A percentile compares a stretch with the other conserved stretches of the same genome.
Evolutionary conservation across 2,888 invertebrate species (phyloP).

Genomic region (Pseudeuparius sepicola): DNA sequence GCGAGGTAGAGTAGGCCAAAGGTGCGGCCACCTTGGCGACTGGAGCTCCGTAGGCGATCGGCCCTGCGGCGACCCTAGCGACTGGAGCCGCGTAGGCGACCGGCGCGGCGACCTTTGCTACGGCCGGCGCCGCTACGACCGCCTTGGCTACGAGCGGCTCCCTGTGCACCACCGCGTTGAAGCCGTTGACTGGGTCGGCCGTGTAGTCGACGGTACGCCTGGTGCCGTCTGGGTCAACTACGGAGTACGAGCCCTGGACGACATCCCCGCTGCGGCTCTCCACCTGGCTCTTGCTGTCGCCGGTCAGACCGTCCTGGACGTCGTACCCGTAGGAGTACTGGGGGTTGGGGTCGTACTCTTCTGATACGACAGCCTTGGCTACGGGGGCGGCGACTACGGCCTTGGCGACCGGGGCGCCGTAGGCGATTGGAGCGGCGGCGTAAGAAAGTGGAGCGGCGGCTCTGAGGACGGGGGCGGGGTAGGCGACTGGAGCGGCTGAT

Average conservation of each 20-base stretch:
- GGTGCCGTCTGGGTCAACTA: slow-evolving; percentile 51
- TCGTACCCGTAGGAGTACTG: slow-evolving; percentile 50
- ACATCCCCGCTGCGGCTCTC: slow-evolving; percentile 54
- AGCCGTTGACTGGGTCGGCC: slow-evolving; percentile 44
- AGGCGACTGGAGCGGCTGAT: slow-evolving; percentile 18
- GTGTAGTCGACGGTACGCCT: slow-evolving; percentile 54
- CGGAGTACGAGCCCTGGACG: slow-evolving; percentile 49
- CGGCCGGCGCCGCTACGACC: slow-evolving; percentile 16
- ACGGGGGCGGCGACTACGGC: slow-evolving; percentile 18
- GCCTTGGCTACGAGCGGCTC: slow-evolving; percentile 30
- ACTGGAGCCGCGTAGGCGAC: slow-evolving; percentile 30
- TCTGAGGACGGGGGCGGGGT: slow-evolving; percentile 20
- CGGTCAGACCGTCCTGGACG: slow-evolving; percentile 47
- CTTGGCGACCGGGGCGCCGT: slow-evolving; percentile 19
- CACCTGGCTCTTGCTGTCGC: slow-evolving; percentile 49
- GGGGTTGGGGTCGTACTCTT: slow-evolving; percentile 35
- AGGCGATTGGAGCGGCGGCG: slow-evolving; percentile 20
- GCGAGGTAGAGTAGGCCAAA: slow-evolving; percentile 10
- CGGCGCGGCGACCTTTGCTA: slow-evolving; percentile 21
- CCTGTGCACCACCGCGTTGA: slow-evolving; percentile 47
- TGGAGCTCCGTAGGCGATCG: slow-evolving; percentile 25
- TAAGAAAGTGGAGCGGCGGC: slow-evolving; percentile 14
- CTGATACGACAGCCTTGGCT: slow-evolving; percentile 26
- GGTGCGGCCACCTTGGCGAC: slow-evolving; percentile 21
- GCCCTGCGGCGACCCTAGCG: slow-evolving; percentile 17